Base-by-base conservation (phyloP, 1,140 invertebrate species). In the Drosophila lacteicornis region DNA sequence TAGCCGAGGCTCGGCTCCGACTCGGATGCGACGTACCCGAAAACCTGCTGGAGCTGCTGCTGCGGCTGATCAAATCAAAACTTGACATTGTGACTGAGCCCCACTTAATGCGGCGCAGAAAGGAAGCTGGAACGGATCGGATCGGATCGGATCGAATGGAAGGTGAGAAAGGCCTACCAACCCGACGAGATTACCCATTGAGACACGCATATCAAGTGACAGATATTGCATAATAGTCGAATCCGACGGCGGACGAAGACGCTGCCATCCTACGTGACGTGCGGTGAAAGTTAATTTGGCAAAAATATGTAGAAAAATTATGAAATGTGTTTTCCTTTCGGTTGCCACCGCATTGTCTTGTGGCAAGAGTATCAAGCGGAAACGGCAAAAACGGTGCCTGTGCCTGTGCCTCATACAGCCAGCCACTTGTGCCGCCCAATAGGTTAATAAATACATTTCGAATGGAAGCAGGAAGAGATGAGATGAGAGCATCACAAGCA, bases 261-360 rank as follows among this genome's bases (percentile, higher is more conserved):
- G 27, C 68, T 36, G 45, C 46, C 67, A 85, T 85, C 83, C 80
- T 81, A 81, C 58, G 73, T 84, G 85, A 88, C 85, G 77, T 84
- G 80, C 60, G 80, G 84, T 87, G 84, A 87, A 87, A 87, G 84
- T 87, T 90, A 87, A 90, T 87, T 87, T 87, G 68, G 73, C 61
- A 79, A 46, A 79, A 79, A 79, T 79, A 79, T 79, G 76, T 79
- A 79, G 74, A 90, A 80, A 87, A 90, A 88, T 87, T 87, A 87
- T 87, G 80, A 80, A 88, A 83, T 88, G 80, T 86, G 57, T 79
- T 88, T 87, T 88, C 77, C 80, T 87, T 86, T 86, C 75, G 84
- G 75, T 49, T 79, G 79, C 67, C 63, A 76, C 79, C 55, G 63
- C 76, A 78, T 82, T 79, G 80, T 79, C 33, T 79, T 73, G 61